Conservation (phyloP, 2,797 vertebrate species). For the Melanotaenia boesemani region DNA sequence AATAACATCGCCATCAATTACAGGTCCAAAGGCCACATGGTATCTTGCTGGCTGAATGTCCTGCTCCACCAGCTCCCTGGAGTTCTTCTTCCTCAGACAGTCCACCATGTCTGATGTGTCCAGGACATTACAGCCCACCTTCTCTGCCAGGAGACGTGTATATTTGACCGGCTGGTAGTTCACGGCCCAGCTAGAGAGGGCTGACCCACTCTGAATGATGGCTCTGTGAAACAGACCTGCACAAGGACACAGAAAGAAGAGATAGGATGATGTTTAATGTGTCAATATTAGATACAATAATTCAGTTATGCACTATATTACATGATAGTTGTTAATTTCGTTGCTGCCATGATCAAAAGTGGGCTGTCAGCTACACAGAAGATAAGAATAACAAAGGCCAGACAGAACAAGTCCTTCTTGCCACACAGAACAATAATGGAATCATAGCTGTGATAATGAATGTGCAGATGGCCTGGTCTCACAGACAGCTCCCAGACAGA, state of each 20-base stretch:
- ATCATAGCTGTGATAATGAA: conserved; percentile 76
- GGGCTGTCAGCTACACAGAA: conserved; percentile 61
- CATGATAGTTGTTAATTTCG: conserved; percentile 67
- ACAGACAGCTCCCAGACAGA: conserved; percentile 73
- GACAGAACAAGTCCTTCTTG: conserved; percentile 73
- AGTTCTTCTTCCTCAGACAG: conserved; percentile 96
- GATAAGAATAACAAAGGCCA: conserved; percentile 79
- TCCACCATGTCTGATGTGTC: conserved; percentile 99
- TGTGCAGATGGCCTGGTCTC: conserved; percentile 79
- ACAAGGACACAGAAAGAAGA: conserved; percentile 62
- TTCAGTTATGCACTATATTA: conserved; percentile 53
- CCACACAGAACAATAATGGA: conserved; percentile 75
- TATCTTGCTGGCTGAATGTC: conserved; percentile 98
- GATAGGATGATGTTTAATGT: conserved; percentile 50
- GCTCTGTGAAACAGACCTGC: conserved; percentile 98
- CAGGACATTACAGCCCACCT: conserved; percentile 97
- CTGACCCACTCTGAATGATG: conserved; percentile 98
- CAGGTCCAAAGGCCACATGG: conserved; percentile 97
- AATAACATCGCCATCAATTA: conserved; percentile 98
- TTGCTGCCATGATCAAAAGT: conserved; percentile 66
- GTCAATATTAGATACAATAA: conserved; percentile 47
- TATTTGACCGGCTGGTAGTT: conserved; percentile 99
- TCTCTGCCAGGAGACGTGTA: conserved; percentile 94
- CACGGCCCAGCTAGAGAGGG: conserved; percentile 98
- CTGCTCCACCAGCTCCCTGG: conserved; percentile 97